phyloP scores from a whole-genome alignment of 2,797 vertebrate genomes.

The Cyclura pinguis region DNA sequence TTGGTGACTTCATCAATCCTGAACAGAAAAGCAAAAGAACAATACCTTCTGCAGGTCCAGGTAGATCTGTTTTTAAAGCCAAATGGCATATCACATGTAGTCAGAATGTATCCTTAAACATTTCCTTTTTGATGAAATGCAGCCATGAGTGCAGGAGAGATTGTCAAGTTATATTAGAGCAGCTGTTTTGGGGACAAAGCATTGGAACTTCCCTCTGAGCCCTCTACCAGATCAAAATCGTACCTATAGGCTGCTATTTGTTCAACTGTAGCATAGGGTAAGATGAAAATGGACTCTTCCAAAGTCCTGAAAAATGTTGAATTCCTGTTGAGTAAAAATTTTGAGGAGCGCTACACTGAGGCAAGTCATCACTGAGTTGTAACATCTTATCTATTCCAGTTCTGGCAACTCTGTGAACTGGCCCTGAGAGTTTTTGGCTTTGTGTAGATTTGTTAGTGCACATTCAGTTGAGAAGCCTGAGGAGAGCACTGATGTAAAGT shows the following conservation, averaged over 20 bases:
- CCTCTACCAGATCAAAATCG: not conserved
- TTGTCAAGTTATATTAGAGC: not conserved
- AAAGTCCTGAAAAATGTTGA: not conserved
- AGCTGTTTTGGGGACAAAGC: not conserved
- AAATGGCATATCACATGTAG: not conserved
- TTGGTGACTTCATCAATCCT: slow-evolving; percentile 87
- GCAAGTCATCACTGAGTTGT: not conserved
- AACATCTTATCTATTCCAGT: not conserved
- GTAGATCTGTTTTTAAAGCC: slow-evolving; percentile 71
- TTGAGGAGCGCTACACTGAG: not conserved
- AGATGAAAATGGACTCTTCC: not conserved
- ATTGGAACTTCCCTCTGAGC: not conserved
- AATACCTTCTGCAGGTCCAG: slow-evolving; percentile 93
- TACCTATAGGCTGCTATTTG: not conserved
- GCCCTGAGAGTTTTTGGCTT: not conserved
- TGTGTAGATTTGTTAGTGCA: not conserved
- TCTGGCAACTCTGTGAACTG: not conserved
- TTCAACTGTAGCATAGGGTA: no score
- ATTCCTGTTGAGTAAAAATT: not conserved
- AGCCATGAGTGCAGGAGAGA: slow-evolving; percentile 11
- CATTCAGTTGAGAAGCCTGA: not conserved
- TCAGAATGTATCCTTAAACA: not conserved
- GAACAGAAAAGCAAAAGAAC: slow-evolving; percentile 82
- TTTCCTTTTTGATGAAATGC: not conserved
- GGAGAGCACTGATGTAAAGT: not conserved